Evolutionary conservation across 2,888 invertebrate species (phyloP).

Genomic region (Pachymerium ferrugineum): DNA sequence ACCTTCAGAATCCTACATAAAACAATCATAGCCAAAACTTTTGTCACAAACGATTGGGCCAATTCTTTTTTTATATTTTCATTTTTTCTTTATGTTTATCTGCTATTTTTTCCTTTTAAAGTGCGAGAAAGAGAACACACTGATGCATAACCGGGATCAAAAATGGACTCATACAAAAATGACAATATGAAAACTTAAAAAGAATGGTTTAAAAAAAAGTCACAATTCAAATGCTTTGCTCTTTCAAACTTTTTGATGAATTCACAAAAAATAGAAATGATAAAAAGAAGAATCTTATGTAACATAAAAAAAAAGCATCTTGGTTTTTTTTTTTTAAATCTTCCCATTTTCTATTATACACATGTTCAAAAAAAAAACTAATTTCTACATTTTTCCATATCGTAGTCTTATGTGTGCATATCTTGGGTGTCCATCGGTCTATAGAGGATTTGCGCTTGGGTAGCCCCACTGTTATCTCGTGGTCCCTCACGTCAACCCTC

Average conservation of each 20-base stretch:
- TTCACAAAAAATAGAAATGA: too few species aligned
- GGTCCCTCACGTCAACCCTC: slow-evolving; percentile 23
- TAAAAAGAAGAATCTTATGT: too few species aligned
- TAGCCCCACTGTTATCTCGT: slow-evolving; percentile 23
- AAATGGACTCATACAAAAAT: not conserved
- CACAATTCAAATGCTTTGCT: too few species aligned
- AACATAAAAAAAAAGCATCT: too few species aligned
- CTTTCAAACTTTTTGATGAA: too few species aligned
- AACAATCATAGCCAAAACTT: too few species aligned
- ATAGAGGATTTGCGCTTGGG: slow-evolving; percentile 13
- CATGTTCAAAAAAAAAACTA: not conserved
- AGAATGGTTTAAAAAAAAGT: too few species aligned
- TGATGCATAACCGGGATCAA: not conserved
- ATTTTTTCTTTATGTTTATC: not conserved
- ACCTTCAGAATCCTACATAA: too few species aligned
- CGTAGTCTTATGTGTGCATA: slow-evolving; percentile 10
- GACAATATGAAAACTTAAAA: not conserved
- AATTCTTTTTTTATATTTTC: not conserved
- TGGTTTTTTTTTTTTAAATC: too few species aligned
- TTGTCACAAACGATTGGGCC: not conserved
- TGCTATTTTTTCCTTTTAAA: too few species aligned
- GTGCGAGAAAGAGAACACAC: not conserved
- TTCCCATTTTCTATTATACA: not conserved
- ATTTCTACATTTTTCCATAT: not conserved
- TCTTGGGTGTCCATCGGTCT: slow-evolving; percentile 14